Percentiles rank a stretch among this genome's conserved stretches.
phyloP scores from a whole-genome alignment of 2,888 invertebrate genomes.

The Trachelus iudaicus region DNA sequence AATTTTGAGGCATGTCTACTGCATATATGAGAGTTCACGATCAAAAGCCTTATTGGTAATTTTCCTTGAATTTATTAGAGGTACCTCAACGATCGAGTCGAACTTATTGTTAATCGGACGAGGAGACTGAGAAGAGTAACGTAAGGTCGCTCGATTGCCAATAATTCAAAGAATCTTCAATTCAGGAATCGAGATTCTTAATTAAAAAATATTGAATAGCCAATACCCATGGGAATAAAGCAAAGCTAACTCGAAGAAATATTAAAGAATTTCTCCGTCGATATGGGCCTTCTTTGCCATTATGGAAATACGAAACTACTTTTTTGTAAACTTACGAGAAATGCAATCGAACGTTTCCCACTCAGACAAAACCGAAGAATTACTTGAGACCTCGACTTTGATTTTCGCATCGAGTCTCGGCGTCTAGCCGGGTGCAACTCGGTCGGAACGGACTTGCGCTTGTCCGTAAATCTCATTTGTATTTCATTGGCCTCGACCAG shows the following conservation, averaged over 20 bases:
- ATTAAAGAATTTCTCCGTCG: conserved; percentile 2
- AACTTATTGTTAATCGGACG: background rate
- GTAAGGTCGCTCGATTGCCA: background rate
- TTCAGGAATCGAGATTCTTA: background rate
- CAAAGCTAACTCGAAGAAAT: background rate
- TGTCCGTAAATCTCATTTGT: background rate
- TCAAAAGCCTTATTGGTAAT: background rate
- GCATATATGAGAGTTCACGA: background rate
- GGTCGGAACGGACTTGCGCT: background rate
- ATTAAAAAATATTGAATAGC: background rate
- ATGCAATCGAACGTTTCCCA: background rate
- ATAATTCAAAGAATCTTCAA: background rate
- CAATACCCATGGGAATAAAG: background rate
- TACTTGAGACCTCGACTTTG: background rate
- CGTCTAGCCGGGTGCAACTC: background rate
- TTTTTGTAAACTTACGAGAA: background rate
- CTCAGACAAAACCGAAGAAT: background rate
- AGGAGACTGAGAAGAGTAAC: background rate
- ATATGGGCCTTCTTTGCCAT: background rate
- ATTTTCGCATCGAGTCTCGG: background rate
- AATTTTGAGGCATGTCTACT: background rate
- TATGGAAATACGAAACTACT: background rate
- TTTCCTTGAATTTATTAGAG: background rate
- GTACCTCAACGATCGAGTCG: background rate
- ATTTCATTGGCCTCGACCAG: background rate